A percentile compares a stretch with the other conserved stretches of the same genome.
Evolutionary conservation across 1,140 invertebrate species (phyloP).

Genomic region (Yoshiicerus persimilis): DNA sequence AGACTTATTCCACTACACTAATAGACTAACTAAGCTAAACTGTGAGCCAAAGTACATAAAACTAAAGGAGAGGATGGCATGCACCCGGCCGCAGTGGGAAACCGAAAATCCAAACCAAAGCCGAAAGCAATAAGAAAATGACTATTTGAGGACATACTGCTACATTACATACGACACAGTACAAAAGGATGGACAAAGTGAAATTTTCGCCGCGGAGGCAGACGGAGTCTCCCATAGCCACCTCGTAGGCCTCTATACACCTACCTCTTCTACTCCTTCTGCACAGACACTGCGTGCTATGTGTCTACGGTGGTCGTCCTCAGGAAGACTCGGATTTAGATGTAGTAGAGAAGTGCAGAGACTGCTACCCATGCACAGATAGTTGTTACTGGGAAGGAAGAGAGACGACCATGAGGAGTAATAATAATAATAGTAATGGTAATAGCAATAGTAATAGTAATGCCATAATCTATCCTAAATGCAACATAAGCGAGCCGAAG

Average conservation of each 20-base stretch:
- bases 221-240: neutral
- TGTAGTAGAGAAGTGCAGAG: neutral
- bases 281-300: neutral
- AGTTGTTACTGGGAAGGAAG: neutral
- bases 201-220: neutral
- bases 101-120: neutral
- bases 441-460: neutral
- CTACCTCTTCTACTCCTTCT: neutral
- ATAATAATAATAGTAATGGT: neutral
- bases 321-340: too few species aligned
- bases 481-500: neutral
- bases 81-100: neutral
- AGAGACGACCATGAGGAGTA: neutral
- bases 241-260: neutral
- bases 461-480: constrained; percentile 4
- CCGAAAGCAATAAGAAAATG: neutral
- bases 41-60: neutral
- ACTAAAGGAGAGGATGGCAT: neutral
- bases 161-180: neutral
- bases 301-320: too few species aligned
- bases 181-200: neutral
- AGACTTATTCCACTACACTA: neutral
- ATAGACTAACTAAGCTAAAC: neutral
- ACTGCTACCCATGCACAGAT: neutral
- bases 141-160: neutral